Evolutionary conservation across 92 coral and sea anemone species (phyloP), one percentile per base, ranked within the genome.

Genomic region (Actinostola sp.): DNA sequence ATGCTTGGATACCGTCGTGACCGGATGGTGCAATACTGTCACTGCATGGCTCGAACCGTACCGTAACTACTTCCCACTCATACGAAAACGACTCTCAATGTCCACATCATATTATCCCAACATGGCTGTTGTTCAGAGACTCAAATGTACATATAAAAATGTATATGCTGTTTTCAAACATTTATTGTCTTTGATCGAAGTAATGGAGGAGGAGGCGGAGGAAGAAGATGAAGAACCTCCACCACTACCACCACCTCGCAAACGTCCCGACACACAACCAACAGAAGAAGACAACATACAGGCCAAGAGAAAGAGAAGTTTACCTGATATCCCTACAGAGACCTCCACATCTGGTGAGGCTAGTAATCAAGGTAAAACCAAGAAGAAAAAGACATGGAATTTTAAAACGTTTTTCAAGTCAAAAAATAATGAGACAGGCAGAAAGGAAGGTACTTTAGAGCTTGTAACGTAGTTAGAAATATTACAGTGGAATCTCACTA

Each of bases 211-310:
- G n/a, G n/a, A n/a, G 6, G 28, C 33, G 60, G 67, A 57, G 1
- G 57, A 24, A 33, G 56, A 79, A 62, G 88, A 83, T 9, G 89
- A 78, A 51, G 87, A 89, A 39, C 88, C 88, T 0, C 97, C 97
- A 12, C 92, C 97, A 0, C 55, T 84, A 45, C 90, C 92, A 16
- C 90, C 90, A 27, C 89, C 85, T 16, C 83, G 78, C 49, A 85
- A 77, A 69, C 68, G 63, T 0, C 68, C 28, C 10, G 79, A 73
- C 4, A 48, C 25, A 44, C 56, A 43, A 32, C 53, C 51, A 56
- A 25, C 39, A 28, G 39, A 28, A 11, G 53, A 45, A 8, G 62
- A 25, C n/a, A 36, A 68, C 19, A 50, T 68, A 31, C 17, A 55
- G 20, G 26, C 56, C 17, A 68, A 68, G 41, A 68, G 61, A 50